Base-by-base conservation (phyloP, 2,888 invertebrate species). In the Drosophila algonquin region DNA sequence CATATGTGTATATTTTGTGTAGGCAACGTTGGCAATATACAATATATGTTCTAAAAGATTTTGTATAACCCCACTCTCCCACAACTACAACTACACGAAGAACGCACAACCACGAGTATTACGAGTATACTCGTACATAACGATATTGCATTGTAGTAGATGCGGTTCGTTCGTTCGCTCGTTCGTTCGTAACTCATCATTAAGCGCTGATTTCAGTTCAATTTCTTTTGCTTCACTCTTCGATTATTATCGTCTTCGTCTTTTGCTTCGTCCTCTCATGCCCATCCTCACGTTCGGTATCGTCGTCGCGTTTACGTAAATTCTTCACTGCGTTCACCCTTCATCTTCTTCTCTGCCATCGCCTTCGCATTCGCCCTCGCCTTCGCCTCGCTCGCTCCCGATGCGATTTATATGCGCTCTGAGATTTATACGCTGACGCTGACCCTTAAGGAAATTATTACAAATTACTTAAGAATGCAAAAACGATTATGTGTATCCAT, bases 391-490 rank as follows among this genome's bases (percentile, higher is more conserved):
- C 55, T 61, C 72, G 51, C 12, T 51, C 69, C 69, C 70, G 55
- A 47, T 64, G 46, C 68, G 74, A 77, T 76, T 74, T 72, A 75
- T 70, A 72, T 75, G 76, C 76, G 72, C 73, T 75, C 74, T 74
- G 79, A 87, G 87, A 88, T 81, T 80, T 85, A 87, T 89, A 82
- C 82, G 76, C 79, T 72, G 76, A 76, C 58, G 73, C 75, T 90
- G 89, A 90, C 90, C 90, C 91, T 87, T 89, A 79, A 90, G 90
- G 85, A 91, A 91, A 91, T 91, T 91, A 91, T 90, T 91, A 90
- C 90, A 91, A 91, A 91, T 91, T 91, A 91, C 87, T 89, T 84
- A 90, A 91, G 90, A 91, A 91, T 91, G 91, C 91, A 90, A 90
- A 90, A 91, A 90, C 90, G 90, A 91, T 91, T 90, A 91, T 90